These are phyloP conservation scores for Ceyx melanurus DNA, from an alignment of 2,113 vertebrate species.

Conservation along the genomic window DNA sequence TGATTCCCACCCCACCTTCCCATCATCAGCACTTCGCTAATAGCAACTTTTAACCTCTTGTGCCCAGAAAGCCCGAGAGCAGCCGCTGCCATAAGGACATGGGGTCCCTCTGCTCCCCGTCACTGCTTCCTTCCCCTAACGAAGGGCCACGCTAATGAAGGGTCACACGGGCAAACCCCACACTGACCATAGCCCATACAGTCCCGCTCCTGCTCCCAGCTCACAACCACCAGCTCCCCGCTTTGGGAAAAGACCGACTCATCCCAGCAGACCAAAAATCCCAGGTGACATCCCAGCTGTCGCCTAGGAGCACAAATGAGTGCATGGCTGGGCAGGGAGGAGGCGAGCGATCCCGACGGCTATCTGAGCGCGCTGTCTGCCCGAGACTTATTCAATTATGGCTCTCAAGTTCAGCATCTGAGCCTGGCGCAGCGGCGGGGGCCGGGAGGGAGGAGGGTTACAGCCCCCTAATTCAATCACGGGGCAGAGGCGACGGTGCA, in stretches of 20 bases:
- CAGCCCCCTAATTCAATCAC: slow-evolving; percentile 59
- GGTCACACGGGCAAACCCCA: rapidly evolving
- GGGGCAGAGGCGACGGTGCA: neutral
- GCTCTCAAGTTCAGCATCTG: slow-evolving; percentile 30
- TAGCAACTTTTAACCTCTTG: neutral
- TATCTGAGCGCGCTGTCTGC: slow-evolving; percentile 7
- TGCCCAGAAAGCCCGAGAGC: neutral
- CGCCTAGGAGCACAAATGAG: neutral
- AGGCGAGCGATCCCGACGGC: slow-evolving; percentile 36
- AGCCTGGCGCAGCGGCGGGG: neutral
- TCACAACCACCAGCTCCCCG: neutral
- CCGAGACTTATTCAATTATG: slow-evolving; percentile 35
- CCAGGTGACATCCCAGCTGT: neutral
- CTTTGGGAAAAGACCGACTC: neutral
- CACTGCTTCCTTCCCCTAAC: neutral
- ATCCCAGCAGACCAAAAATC: neutral
- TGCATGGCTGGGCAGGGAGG: neutral
- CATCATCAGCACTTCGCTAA: slow-evolving; percentile 31
- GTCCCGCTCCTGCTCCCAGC: neutral
- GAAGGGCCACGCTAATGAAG: neutral
- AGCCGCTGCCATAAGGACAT: neutral
- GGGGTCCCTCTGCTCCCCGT: neutral
- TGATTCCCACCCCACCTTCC: slow-evolving; percentile 16
- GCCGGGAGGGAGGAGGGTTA: neutral
- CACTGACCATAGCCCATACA: rapidly evolving